A percentile compares a stretch with the other conserved stretches of the same genome.
Conservation (phyloP, 2,797 vertebrate genomes). For the Acomys russatus region DNA sequence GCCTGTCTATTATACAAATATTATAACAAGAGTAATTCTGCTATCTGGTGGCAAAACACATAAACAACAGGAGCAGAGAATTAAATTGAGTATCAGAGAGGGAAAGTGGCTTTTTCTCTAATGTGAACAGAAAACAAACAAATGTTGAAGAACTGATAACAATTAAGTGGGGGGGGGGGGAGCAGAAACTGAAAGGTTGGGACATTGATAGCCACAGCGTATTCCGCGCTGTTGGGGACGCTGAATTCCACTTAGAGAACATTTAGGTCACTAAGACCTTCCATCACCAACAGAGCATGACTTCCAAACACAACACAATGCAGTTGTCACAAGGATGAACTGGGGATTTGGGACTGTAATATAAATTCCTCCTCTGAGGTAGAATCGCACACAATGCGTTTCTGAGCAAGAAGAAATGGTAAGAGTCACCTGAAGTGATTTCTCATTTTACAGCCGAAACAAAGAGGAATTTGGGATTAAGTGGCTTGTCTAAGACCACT, state of each 20-base stretch:
- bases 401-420: conserved; percentile 32
- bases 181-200: not conserved
- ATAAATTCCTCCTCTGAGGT: conserved; percentile 13
- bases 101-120: conserved; percentile 29
- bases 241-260: conserved; percentile 6
- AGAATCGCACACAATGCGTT: conserved; percentile 18
- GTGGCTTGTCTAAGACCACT: conserved; percentile 37
- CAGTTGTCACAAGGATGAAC: conserved; percentile 20
- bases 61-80: conserved; percentile 69
- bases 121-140: conserved; percentile 45
- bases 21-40: conserved; percentile 83
- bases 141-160: not conserved
- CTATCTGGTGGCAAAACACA: conserved; percentile 84
- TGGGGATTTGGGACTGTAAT: not conserved
- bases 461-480: conserved; percentile 19
- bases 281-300: not conserved
- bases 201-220: not conserved
- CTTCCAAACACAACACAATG: conserved; percentile 37
- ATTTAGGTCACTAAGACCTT: conserved; percentile 4
- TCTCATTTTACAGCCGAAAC: conserved; percentile 37
- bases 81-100: not conserved
- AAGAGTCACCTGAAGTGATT: not conserved
- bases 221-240: not conserved
- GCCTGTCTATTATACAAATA: conserved; percentile 45
- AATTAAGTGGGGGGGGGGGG: not conserved